phyloP scores from a whole-genome alignment of 2,113 vertebrate species.

The Cyprinus carpio region DNA sequence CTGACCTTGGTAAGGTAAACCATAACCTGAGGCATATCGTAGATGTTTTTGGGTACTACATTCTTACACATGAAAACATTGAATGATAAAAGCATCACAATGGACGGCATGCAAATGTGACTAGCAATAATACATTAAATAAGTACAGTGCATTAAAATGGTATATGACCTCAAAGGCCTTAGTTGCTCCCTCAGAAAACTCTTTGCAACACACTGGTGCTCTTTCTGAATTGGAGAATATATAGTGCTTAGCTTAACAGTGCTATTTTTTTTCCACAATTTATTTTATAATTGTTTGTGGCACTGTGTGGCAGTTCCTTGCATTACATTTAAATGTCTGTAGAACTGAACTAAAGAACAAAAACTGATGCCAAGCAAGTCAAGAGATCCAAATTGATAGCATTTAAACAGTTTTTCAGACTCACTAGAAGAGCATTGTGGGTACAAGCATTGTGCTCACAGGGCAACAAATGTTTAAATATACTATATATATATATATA shows the following conservation, averaged over 20 bases:
- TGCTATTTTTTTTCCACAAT: not conserved
- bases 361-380: constrained; percentile 18
- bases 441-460: constrained; percentile 44
- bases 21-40: constrained; percentile 38
- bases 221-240: not conserved
- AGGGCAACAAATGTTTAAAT: constrained; percentile 34
- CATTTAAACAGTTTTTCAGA: constrained; percentile 1
- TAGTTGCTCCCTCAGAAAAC: not conserved
- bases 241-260: constrained; percentile 23
- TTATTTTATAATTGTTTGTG: constrained; percentile 28
- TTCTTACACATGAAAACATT: constrained; percentile 40
- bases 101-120: constrained; percentile 48
- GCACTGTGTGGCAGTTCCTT: constrained; percentile 50
- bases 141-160: not conserved
- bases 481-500: constrained; percentile 11
- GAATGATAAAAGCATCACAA: constrained; percentile 18
- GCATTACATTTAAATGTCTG: not conserved
- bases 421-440: constrained; percentile 36
- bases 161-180: constrained; percentile 13
- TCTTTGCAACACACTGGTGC: constrained; percentile 14
- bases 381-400: not conserved
- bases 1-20: constrained; percentile 5
- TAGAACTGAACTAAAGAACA: constrained; percentile 31
- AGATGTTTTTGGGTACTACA: constrained; percentile 42
- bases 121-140: constrained; percentile 36